Base-by-base conservation (phyloP, 2,888 invertebrate genomes). In the Limnephilus auricula region DNA sequence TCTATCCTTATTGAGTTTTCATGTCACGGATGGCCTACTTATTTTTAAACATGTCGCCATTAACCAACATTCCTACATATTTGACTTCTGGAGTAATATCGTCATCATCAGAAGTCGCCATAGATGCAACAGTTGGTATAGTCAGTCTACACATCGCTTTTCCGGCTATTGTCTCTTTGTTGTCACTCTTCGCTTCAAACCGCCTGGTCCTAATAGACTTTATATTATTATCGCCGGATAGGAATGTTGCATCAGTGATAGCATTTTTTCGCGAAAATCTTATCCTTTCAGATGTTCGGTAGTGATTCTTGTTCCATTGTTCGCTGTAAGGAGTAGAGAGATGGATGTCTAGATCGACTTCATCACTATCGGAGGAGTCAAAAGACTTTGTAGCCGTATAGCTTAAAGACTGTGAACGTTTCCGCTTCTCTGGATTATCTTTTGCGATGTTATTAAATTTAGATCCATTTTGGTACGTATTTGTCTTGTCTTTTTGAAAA, bases 11-110 rank as follows among this genome's bases (percentile, higher is more conserved):
- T 65, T 25, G 65, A n/a, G n/a, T 65, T 65, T 65, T 65, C 65
- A 65, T 65, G 25, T 65, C 25, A 25, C 25, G 25, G 25, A n/a
- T 65, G 37, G 31, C 25, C 34, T 88, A 79, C n/a, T 78, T 89
- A 45, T 89, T 92, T 45, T 91, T 82, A 65, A 93, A 93, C 89
- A 93, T 89, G n/a, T 85, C 88, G 45, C 91, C 90, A 45, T 93
- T 92, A 4, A 82, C 90, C 9, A 90, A 79, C 18, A 92, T 89
- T 30, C 89, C 92, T 40, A 91, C 82, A 25, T 92, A 93, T 82
- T 92, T 92, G 10, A 92, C 92, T 92, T 93, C 91, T 1, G 93
- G 93, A 13, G 93, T 93, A 30, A 92, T 65, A 40, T 93, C 93
- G n/a, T 93, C 93, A 45, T 93, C 93, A 79, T 91, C 90, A 15